Base-by-base conservation (phyloP, 2,797 vertebrate genomes). In the Gymnoscopelus microlampas region DNA sequence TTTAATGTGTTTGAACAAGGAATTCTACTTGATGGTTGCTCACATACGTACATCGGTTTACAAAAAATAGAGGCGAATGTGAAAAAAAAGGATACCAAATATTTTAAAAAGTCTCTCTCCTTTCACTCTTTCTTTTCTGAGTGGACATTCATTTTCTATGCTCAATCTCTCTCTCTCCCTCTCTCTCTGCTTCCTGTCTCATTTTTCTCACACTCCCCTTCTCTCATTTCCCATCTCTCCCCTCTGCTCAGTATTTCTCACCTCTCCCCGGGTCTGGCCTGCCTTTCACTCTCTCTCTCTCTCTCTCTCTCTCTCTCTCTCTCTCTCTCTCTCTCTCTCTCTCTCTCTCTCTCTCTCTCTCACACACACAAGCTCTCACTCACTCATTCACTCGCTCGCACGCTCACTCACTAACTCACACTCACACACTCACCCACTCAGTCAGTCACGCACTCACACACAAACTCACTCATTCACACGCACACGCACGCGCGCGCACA, bases 221-320 rank as follows among this genome's bases (percentile, higher is more conserved):
- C 35, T 64, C 7, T 23, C 4, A 19, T 15, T 29, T 19, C 54
- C 59, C 23, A 44, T 44, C 35, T 47, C 55, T 64, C 53, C 70
- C 60, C 59, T 67, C 76, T 60, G 82, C 82, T 77, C 78, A 67
- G 62, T 53, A 69, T 81, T 76, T 81, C 73, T 82, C 76, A 76
- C 78, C 76, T 82, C 73, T 76, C 76, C 59, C 53, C 49, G 57
- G 71, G 73, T 32, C 57, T 51, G 26, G 23, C 23, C 50, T 6
- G 24, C 60, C 64, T 71, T 71, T 55, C 70, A 59, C 56, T 63
- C 77, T 83, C 44, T 75, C 73, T 71, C 58, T 12, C 48, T 24
- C 57, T 44, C 55, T 55, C n/a, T 63, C 39, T 57, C 19, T 57
- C 60, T 49, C 56, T 61, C 63, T 3, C 60, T 65, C 65, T 8